Percentiles rank a stretch among this genome's conserved stretches.
phyloP scores from a whole-genome alignment of 1,140 invertebrate species.

The Drosophila hydei region DNA sequence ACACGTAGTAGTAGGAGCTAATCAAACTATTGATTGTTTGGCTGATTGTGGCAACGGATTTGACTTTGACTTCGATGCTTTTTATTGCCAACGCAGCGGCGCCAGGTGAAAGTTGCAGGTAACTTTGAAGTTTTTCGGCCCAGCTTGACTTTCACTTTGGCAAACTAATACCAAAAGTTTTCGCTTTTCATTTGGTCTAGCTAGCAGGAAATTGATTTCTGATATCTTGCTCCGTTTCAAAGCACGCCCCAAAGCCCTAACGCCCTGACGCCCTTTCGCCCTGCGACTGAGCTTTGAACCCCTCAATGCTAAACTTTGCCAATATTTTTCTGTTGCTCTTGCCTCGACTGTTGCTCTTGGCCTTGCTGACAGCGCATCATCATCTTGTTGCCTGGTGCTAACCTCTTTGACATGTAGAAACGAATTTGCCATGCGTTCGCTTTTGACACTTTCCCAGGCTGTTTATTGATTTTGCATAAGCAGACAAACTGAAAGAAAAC shows the following conservation, averaged over 20 bases:
- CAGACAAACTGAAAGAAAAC: slow-evolving; percentile 16
- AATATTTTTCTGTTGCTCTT: slow-evolving; percentile 1
- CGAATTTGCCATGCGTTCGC: slow-evolving; percentile 49
- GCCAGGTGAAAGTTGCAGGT: slow-evolving; percentile 67
- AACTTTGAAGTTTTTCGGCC: slow-evolving; percentile 52
- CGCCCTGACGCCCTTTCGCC: neutral
- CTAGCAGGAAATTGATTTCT: slow-evolving; percentile 75
- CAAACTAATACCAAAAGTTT: slow-evolving; percentile 68
- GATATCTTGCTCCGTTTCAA: slow-evolving; percentile 41
- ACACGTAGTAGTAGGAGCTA: slow-evolving; percentile 72
- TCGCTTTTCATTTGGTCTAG: slow-evolving; percentile 64
- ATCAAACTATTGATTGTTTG: slow-evolving; percentile 81
- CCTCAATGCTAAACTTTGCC: slow-evolving; percentile 15
- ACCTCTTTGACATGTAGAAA: slow-evolving; percentile 63
- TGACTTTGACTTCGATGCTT: slow-evolving; percentile 44
- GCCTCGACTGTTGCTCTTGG: neutral
- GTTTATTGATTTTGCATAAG: slow-evolving; percentile 72
- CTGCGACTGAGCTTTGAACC: slow-evolving; percentile 15
- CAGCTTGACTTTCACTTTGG: slow-evolving; percentile 67
- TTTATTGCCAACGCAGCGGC: slow-evolving; percentile 50
- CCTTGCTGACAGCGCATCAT: slow-evolving; percentile 3
- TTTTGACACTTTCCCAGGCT: slow-evolving; percentile 36
- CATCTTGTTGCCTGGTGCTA: slow-evolving; percentile 56
- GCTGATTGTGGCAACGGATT: slow-evolving; percentile 68
- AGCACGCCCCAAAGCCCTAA: too few relatives aligned